Evolutionary conservation across 2,113 vertebrate species (phyloP).

Genomic region (Catagonus wagneri): DNA sequence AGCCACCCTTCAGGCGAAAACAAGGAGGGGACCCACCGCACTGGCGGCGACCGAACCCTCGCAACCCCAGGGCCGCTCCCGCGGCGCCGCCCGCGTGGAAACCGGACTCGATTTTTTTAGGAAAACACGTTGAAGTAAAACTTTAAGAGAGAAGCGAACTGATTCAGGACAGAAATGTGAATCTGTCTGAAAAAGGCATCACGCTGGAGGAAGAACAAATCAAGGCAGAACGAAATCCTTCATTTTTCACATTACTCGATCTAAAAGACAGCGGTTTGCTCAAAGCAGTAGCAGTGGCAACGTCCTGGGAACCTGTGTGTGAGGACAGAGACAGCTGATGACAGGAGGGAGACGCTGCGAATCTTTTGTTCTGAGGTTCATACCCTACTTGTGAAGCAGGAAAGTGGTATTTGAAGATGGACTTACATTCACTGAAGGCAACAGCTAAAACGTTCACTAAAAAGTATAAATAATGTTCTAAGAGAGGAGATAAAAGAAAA

Average conservation of each 20-base stretch:
- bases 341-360: fast-evolving
- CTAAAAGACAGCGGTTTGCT: not conserved
- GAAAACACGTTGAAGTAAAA: fast-evolving
- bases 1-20: no score
- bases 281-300: not conserved
- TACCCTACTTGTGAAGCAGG: fast-evolving
- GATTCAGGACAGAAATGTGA: fast-evolving
- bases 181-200: not conserved
- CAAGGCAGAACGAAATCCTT: not conserved
- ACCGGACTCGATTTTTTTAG: no score
- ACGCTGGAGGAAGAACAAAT: no score
- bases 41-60: no score
- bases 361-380: fast-evolving
- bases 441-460: not conserved
- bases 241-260: not conserved
- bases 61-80: no score
- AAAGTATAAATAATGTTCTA: not conserved
- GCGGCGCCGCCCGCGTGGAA: fast-evolving
- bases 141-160: not conserved
- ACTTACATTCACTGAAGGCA: fast-evolving
- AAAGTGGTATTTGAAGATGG: not conserved
- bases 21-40: fast-evolving
- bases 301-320: fast-evolving
- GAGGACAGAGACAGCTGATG: fast-evolving
- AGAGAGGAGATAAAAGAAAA: not conserved